phyloP scores from a whole-genome alignment of 2,113 vertebrate species.

The Lanius ludovicianus region DNA sequence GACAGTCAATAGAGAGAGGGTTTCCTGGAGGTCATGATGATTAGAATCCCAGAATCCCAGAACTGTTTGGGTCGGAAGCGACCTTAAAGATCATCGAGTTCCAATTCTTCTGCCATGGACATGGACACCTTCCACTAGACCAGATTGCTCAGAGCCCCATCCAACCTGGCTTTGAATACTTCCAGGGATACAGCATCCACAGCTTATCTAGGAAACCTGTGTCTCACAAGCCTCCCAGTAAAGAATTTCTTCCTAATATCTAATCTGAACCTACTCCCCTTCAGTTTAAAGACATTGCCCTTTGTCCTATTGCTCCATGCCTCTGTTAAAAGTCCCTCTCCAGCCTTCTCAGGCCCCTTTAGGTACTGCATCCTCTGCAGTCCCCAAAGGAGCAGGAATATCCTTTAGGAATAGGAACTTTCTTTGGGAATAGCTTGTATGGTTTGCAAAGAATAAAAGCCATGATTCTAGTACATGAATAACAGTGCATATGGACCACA shows the following conservation, averaged over 20 bases:
- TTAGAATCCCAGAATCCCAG: neutral
- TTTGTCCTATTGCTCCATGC: neutral
- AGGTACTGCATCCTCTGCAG: neutral
- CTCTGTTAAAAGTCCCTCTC: neutral
- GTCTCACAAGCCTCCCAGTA: neutral
- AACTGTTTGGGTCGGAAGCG: neutral
- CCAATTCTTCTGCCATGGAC: neutral
- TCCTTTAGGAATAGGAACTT: neutral
- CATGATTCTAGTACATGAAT: neutral
- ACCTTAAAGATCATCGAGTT: neutral
- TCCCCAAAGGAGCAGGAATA: neutral
- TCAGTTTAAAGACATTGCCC: neutral
- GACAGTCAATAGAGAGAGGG: neutral
- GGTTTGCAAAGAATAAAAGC: neutral
- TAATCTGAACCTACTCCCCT: neutral
- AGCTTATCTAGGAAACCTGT: neutral
- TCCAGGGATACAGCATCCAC: neutral
- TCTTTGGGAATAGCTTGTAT: neutral
- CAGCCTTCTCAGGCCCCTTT: neutral
- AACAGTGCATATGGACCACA: too few species aligned
- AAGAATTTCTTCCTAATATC: neutral
- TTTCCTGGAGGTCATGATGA: neutral
- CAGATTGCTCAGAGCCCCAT: neutral
- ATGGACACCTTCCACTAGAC: neutral
- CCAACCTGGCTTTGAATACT: neutral